Evolutionary conservation across 1,140 invertebrate genomes (phyloP).

Genomic region (Drosophila guanche): DNA sequence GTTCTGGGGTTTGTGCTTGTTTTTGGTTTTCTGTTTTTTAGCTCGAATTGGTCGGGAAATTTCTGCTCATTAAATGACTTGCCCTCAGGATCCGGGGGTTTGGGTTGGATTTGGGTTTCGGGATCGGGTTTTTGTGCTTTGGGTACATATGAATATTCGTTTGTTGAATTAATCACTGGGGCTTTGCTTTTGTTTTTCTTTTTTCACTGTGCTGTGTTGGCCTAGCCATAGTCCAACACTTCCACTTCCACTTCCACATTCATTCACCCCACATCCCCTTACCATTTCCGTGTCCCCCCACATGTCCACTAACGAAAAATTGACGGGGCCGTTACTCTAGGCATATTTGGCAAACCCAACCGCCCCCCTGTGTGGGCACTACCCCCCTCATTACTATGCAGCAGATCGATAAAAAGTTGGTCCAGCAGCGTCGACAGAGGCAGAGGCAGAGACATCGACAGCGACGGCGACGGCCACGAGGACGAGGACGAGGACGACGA

Average conservation of each 20-base stretch:
- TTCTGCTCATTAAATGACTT: conserved; percentile 54
- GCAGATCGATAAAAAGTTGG: conserved; percentile 78
- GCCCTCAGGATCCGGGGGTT: conserved; percentile 5
- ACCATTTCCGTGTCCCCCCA: background rate
- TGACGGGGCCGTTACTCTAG: conserved; percentile 60
- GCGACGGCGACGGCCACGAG: conserved; percentile 8
- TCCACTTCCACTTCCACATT: conserved; percentile 5
- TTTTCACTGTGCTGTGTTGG: conserved; percentile 23
- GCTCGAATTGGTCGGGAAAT: conserved; percentile 17
- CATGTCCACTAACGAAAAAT: conserved; percentile 30
- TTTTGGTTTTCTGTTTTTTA: conserved; percentile 22
- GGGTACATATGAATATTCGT: conserved; percentile 69
- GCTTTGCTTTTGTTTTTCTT: conserved; percentile 48
- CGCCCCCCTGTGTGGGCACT: background rate
- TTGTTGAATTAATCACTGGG: conserved; percentile 79
- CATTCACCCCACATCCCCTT: background rate
- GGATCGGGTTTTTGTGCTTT: background rate
- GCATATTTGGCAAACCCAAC: conserved; percentile 54
- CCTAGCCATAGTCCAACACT: conserved; percentile 15
- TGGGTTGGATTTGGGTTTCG: background rate
- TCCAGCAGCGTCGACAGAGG: conserved; percentile 22
- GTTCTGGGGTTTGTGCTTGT: background rate
- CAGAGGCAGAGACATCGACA: conserved; percentile 1
- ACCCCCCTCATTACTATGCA: conserved; percentile 52
- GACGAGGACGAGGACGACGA: too few relatives aligned